A percentile compares a stretch with the other conserved stretches of the same genome.
phyloP scores from a whole-genome alignment of 2,113 vertebrate genomes.

The Nycticorax nycticorax region DNA sequence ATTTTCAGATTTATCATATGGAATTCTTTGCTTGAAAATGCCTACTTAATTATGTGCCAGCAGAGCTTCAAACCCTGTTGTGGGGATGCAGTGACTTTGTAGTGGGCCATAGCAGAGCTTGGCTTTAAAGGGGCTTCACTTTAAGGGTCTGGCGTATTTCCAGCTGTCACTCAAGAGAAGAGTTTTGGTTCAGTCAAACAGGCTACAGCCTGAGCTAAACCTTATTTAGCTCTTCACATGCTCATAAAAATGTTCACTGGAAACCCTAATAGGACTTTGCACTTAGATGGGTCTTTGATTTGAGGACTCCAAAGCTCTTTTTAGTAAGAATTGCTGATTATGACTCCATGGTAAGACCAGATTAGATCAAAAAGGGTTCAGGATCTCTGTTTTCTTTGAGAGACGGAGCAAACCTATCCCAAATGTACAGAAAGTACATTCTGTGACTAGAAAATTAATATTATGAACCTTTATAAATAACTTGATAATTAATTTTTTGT shows the following conservation, averaged over 20 bases:
- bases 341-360: background rate
- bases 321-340: background rate
- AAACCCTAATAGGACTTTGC: background rate
- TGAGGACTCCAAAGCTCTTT: background rate
- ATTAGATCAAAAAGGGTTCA: background rate
- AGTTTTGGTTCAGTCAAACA: background rate
- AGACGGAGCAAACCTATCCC: background rate
- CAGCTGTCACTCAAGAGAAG: background rate
- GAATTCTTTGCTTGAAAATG: background rate
- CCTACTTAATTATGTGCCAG: background rate
- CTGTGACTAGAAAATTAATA: background rate
- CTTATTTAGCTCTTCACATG: background rate
- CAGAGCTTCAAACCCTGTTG: background rate
- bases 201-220: background rate
- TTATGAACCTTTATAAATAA: slow-evolving; percentile 28
- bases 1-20: background rate
- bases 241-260: background rate
- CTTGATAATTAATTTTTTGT: background rate
- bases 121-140: background rate
- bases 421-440: background rate
- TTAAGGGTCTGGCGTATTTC: background rate
- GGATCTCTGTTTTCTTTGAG: background rate
- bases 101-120: background rate
- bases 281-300: background rate
- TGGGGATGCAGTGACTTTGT: background rate